Conservation (phyloP, 2,888 invertebrate genomes). For the Odontocerum albicorne region DNA sequence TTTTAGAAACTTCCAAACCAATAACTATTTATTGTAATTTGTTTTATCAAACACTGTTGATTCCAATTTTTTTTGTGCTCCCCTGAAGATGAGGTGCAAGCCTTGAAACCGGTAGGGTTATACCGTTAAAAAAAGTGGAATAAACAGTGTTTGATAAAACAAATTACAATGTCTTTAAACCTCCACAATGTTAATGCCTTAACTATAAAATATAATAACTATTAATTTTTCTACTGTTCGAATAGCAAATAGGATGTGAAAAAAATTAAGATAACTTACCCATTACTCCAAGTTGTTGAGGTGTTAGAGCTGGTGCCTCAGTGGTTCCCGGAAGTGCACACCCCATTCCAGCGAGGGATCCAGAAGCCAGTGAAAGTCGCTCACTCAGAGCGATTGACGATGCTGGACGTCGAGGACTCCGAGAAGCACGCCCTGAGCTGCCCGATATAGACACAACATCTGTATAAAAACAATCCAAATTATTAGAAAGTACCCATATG, state of each 20-base stretch:
- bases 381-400: constrained; percentile 60
- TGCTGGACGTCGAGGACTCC: constrained; percentile 56
- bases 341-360: constrained; percentile 60
- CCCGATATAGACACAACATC: constrained; percentile 66
- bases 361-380: constrained; percentile 67
- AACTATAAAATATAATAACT: background rate
- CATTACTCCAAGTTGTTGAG: constrained; percentile 87
- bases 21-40: too few relatives aligned
- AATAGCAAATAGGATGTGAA: background rate
- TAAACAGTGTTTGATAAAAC: too few relatives aligned
- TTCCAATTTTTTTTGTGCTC: too few relatives aligned
- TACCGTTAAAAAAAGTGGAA: too few relatives aligned
- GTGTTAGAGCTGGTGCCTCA: constrained; percentile 70
- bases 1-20: too few relatives aligned
- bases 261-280: constrained; percentile 63
- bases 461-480: constrained; percentile 34
- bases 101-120: too few relatives aligned
- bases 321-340: constrained; percentile 45
- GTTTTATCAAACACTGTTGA: too few relatives aligned
- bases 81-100: too few relatives aligned
- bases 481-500: background rate
- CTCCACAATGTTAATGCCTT: too few relatives aligned
- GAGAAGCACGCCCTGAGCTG: constrained; percentile 61
- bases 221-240: too few relatives aligned
- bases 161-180: too few relatives aligned